These are phyloP conservation scores for Neofelis nebulosa DNA, from an alignment of 2,113 vertebrate genomes.

Conservation along the genomic window DNA sequence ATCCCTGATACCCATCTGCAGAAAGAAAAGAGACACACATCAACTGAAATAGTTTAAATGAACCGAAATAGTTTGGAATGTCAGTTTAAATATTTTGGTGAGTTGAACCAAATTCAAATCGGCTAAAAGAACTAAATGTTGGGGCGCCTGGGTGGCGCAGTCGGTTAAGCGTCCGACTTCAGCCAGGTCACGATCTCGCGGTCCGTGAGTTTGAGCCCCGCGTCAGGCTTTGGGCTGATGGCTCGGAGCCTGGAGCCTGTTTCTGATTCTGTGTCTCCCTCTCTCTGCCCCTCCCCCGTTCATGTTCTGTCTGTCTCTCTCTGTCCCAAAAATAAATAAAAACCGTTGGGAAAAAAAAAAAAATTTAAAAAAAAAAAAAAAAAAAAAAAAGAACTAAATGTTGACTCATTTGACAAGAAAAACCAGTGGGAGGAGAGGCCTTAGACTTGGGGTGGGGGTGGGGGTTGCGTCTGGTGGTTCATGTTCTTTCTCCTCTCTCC, in stretches of 20 bases:
- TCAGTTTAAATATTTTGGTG: neutral
- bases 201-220: too few species aligned
- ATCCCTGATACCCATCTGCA: neutral
- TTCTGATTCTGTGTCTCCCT: too few species aligned
- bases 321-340: too few species aligned
- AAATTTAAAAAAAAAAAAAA: too few species aligned
- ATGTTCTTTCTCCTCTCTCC: neutral
- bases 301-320: too few species aligned
- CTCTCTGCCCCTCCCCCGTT: too few species aligned
- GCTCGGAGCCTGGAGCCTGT: too few species aligned
- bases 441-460: neutral
- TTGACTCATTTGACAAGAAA: neutral
- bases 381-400: neutral
- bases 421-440: neutral
- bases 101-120: neutral
- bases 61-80: neutral
- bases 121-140: neutral
- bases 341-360: too few species aligned
- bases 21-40: neutral
- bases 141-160: too few species aligned
- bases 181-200: too few species aligned
- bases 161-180: too few species aligned
- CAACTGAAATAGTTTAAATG: neutral
- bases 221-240: too few species aligned
- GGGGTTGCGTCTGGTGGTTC: neutral